Conservation (phyloP, 2,113 vertebrate genomes). For the Alethe diademata region DNA sequence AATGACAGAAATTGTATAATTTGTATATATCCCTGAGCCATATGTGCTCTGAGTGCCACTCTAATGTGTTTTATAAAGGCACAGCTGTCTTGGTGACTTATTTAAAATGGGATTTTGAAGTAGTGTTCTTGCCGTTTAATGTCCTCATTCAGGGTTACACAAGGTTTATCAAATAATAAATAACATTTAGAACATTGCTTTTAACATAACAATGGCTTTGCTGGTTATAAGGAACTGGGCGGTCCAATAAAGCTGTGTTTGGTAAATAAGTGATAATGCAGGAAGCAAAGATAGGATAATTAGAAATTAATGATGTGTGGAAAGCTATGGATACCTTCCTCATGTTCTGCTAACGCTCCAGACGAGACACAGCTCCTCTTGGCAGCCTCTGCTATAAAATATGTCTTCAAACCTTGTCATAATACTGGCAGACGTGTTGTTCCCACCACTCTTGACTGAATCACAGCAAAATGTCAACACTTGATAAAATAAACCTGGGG, state of each 20-base stretch:
- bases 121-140: slow-evolving; percentile 77
- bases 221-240: slow-evolving; percentile 48
- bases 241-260: slow-evolving; percentile 17
- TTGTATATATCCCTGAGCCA: slow-evolving; percentile 89
- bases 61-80: slow-evolving; percentile 86
- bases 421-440: background rate
- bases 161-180: slow-evolving; percentile 77
- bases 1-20: slow-evolving; percentile 90
- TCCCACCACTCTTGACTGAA: background rate
- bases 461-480: background rate
- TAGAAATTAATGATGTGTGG: slow-evolving; percentile 45
- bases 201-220: slow-evolving; percentile 66
- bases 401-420: slow-evolving; percentile 31
- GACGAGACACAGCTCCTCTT: slow-evolving; percentile 24
- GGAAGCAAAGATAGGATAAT: slow-evolving; percentile 50
- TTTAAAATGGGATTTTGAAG: slow-evolving; percentile 84
- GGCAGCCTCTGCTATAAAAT: slow-evolving; percentile 8
- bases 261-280: slow-evolving; percentile 60
- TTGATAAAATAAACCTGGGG: background rate
- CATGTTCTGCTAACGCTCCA: background rate
- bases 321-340: slow-evolving; percentile 2
- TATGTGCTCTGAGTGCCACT: slow-evolving; percentile 82
- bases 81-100: slow-evolving; percentile 84
- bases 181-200: slow-evolving; percentile 62
- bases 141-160: slow-evolving; percentile 79